phyloP scores from a whole-genome alignment of 2,797 vertebrate species.

The Megaceryle alcyon region DNA sequence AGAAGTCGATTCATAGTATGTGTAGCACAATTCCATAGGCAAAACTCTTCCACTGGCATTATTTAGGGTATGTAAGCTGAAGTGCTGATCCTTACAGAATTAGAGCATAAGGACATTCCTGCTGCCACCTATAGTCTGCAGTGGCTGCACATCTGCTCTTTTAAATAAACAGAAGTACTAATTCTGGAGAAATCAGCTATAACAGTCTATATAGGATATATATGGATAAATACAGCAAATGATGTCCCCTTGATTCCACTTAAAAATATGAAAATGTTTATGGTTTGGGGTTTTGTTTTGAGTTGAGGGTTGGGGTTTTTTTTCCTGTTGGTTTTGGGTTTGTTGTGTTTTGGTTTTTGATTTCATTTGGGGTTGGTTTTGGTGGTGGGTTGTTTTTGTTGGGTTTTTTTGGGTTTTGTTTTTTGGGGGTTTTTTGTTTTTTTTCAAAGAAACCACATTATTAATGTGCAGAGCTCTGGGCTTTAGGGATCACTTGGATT shows the following conservation, averaged over 20 bases:
- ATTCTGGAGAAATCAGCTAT: neutral
- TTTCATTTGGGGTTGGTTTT: neutral
- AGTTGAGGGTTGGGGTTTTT: neutral
- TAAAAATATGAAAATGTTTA: constrained; percentile 16
- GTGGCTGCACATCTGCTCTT: neutral
- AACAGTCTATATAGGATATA: neutral
- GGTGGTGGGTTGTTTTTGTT: no score
- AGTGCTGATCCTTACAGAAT: neutral
- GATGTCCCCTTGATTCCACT: constrained; percentile 15
- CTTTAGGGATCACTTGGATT: constrained; percentile 78
- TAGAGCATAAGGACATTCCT: constrained; percentile 6
- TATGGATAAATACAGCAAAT: neutral
- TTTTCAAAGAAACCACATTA: constrained; percentile 60
- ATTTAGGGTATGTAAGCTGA: neutral
- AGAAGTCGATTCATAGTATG: neutral
- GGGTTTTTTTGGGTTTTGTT: neutral
- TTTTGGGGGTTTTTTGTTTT: no score
- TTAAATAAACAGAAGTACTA: neutral
- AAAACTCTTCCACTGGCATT: neutral
- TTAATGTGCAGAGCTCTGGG: constrained; percentile 71
- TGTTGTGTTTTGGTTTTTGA: no score
- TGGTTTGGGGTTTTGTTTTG: neutral
- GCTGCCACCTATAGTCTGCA: constrained; percentile 44
- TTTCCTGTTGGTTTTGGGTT: neutral
- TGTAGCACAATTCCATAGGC: neutral